Conservation (phyloP, 53 echinoderm and acorn worm species). For the Actinopyga echinites region DNA sequence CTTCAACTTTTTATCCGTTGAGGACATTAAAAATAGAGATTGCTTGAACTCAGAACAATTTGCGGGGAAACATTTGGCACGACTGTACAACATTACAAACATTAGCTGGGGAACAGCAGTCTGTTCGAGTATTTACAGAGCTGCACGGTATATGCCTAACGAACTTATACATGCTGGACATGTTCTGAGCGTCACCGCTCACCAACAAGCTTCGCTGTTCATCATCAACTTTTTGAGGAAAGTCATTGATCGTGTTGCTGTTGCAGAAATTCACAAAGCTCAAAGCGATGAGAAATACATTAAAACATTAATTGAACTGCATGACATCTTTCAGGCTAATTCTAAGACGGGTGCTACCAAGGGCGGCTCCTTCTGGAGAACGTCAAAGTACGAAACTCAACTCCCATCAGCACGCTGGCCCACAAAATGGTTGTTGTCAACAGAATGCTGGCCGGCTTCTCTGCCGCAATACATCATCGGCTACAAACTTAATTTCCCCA, state of each 20-base stretch:
- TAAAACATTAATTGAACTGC: slow-evolving; percentile 49
- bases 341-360: neutral
- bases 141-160: slow-evolving; percentile 62
- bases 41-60: slow-evolving; percentile 84
- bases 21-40: slow-evolving; percentile 64
- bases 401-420: slow-evolving; percentile 32
- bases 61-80: slow-evolving; percentile 59
- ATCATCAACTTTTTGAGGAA: slow-evolving; percentile 62
- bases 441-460: slow-evolving; percentile 72
- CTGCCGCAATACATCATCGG: slow-evolving; percentile 54
- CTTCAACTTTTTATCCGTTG: slow-evolving; percentile 69
- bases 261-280: slow-evolving; percentile 49
- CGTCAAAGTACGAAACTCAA: neutral
- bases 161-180: slow-evolving; percentile 64
- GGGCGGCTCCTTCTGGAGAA: neutral
- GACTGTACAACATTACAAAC: slow-evolving; percentile 73
- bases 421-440: slow-evolving; percentile 44
- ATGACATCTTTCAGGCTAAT: slow-evolving; percentile 65
- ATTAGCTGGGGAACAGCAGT: slow-evolving; percentile 80
- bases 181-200: slow-evolving; percentile 50
- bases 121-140: slow-evolving; percentile 67
- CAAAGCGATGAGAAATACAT: slow-evolving; percentile 61
- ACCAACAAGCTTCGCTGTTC: slow-evolving; percentile 78
- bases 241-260: slow-evolving; percentile 56
- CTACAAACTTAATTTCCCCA: slow-evolving; percentile 24